Base-by-base conservation (phyloP, 2,888 invertebrate genomes). In the Drosophila mimica region DNA sequence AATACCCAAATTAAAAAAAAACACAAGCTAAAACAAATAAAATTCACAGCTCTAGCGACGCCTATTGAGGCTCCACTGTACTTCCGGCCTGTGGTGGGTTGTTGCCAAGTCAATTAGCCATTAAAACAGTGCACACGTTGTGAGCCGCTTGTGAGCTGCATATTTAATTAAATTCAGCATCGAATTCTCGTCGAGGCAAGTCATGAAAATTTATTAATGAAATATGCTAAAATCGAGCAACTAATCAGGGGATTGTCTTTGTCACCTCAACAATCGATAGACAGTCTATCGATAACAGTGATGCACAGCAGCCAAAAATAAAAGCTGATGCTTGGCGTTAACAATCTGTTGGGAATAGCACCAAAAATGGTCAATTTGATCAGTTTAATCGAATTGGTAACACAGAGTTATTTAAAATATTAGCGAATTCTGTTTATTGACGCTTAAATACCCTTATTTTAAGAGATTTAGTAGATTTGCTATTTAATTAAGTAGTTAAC, bases 101-200 rank as follows among this genome's bases (percentile, higher is more conserved):
- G 89, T 88, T 88, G 82, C 79, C 84, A 74, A 58, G 87, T 73
- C 81, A 78, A 76, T 75, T 83, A 81, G 51, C 43, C 76, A 83
- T 86, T 86, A 78, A 82, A 78, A 77, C 74, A 74, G 76, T 79
- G 79, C 78, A 79, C 72, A 79, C 78, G 79, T 63, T 69, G 40
- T 36, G 48, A 66, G 31, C 20, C 38, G 58, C 56, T 25, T 72
- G 79, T 74, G 79, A 63, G 62, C 62, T 63, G 78, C 79, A 79
- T 79, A 56, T 40, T 57, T 51, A 79, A 69, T 69, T 54, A 20
- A 31, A 34, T 59, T 31, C 59, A 52, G 65, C 62, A 28, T 15
- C 15, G 20, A 48, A 48, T 15, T 9, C 3, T 61, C 15, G 30
- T 0, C 11, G 61, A 60, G 77, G 70, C 70, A 46, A 66, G 70